Evolutionary conservation across 2,113 vertebrate species (phyloP).

Genomic region (Spea bombifrons): DNA sequence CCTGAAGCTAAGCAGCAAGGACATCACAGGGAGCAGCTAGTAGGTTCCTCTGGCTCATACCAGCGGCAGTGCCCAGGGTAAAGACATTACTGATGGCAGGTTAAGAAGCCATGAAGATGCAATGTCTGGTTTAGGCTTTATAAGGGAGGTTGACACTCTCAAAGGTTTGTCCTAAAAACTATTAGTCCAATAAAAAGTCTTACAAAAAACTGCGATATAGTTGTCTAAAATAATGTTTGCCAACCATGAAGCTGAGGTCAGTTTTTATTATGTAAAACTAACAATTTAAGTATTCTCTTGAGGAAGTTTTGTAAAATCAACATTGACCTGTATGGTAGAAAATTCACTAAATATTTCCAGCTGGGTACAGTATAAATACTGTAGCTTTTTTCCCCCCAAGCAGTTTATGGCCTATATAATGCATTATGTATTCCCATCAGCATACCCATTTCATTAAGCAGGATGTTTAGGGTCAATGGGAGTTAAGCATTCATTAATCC

Average conservation of each 20-base stretch:
- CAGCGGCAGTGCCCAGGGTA: too few species aligned
- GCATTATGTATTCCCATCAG: slow-evolving; percentile 32
- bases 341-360: background rate
- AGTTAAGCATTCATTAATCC: slow-evolving; percentile 24
- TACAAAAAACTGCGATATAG: too few species aligned
- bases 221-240: background rate
- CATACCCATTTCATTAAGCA: slow-evolving; percentile 24
- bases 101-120: too few species aligned
- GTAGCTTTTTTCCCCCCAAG: slow-evolving; percentile 17
- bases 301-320: background rate
- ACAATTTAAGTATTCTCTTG: background rate
- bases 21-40: too few species aligned
- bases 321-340: background rate
- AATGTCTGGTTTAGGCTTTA: too few species aligned
- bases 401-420: background rate
- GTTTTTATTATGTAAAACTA: background rate
- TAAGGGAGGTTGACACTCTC: too few species aligned
- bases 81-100: too few species aligned
- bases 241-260: background rate
- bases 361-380: slow-evolving; percentile 9
- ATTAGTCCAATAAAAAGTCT: too few species aligned
- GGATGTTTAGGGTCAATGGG: slow-evolving; percentile 15
- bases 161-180: too few species aligned
- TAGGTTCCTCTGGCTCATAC: too few species aligned
- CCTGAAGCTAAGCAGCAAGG: too few species aligned